Conservation (phyloP, 2,888 invertebrate species). For the Tetanocera ferruginea region DNA sequence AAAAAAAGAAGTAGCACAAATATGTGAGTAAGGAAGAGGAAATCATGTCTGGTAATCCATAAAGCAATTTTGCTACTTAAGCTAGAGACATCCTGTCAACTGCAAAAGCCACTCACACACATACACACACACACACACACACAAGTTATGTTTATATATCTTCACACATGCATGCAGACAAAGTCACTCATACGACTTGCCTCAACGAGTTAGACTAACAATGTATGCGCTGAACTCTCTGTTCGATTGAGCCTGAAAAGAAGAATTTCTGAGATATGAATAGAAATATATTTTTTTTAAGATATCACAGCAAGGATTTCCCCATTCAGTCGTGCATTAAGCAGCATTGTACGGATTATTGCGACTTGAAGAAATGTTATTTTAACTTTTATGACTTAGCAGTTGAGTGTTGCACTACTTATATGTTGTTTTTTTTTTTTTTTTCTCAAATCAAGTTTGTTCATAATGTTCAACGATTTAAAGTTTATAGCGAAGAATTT, state of each 20-base stretch:
- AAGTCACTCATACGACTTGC: not conserved
- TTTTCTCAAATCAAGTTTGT: too few relatives aligned
- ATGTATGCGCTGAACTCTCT: not conserved
- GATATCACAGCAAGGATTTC: conserved; percentile 4
- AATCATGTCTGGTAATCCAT: conserved; percentile 33
- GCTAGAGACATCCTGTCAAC: not conserved
- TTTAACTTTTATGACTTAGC: conserved; percentile 14
- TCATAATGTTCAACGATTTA: not conserved
- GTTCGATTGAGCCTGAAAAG: conserved; percentile 3
- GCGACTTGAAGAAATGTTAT: conserved; percentile 19
- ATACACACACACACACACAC: not conserved
- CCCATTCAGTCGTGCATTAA: conserved; percentile 5
- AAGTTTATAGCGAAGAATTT: not conserved
- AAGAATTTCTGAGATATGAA: not conserved
- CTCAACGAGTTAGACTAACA: not conserved
- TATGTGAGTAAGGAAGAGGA: not conserved
- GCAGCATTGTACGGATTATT: conserved; percentile 11
- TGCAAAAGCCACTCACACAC: not conserved
- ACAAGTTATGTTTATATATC: not conserved
- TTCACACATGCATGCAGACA: not conserved
- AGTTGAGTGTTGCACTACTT: not conserved
- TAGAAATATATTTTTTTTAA: not conserved
- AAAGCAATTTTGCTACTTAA: conserved; percentile 24
- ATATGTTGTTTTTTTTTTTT: too few relatives aligned
- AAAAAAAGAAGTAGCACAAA: not conserved